Conservation (phyloP, 2,113 vertebrate species). For the Gambusia affinis region DNA sequence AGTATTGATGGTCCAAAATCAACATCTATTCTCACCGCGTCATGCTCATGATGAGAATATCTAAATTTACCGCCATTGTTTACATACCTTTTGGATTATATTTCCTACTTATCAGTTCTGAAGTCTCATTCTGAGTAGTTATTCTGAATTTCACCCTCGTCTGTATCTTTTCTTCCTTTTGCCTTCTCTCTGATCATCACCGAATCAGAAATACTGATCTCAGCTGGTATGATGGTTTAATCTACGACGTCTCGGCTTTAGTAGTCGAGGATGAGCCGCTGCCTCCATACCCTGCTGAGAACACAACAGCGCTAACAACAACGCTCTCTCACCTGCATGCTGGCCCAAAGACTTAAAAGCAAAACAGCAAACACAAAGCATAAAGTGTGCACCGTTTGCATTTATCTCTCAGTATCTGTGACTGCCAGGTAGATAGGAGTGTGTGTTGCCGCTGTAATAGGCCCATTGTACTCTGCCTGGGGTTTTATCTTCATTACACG, state of each 20-base stretch:
- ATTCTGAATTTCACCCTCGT: constrained; percentile 28
- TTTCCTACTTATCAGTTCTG: neutral
- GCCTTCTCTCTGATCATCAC: constrained; percentile 42
- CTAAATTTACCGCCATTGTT: too few relatives aligned
- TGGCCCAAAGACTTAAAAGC: constrained; percentile 55
- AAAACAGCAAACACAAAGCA: constrained; percentile 31
- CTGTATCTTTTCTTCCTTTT: constrained; percentile 24
- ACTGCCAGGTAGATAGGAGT: constrained; percentile 47
- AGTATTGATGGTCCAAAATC: too few relatives aligned
- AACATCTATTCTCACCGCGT: too few relatives aligned
- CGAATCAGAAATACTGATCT: constrained; percentile 54
- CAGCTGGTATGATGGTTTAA: constrained; percentile 50
- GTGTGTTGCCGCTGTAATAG: constrained; percentile 50
- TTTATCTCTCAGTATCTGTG: constrained; percentile 64
- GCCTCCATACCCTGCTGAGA: constrained; percentile 29
- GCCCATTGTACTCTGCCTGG: constrained; percentile 56
- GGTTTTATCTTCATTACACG: constrained; percentile 64
- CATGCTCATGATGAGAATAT: too few relatives aligned
- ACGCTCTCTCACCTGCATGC: constrained; percentile 41
- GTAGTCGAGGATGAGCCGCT: constrained; percentile 23
- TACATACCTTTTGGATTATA: too few relatives aligned
- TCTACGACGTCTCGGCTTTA: constrained; percentile 38
- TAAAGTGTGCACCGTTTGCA: constrained; percentile 50
- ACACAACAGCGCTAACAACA: constrained; percentile 32
- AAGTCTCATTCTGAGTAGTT: constrained; percentile 24